These are phyloP conservation scores for Drosophila helvetica DNA, from an alignment of 2,888 invertebrate genomes.

Conservation along the genomic window DNA sequence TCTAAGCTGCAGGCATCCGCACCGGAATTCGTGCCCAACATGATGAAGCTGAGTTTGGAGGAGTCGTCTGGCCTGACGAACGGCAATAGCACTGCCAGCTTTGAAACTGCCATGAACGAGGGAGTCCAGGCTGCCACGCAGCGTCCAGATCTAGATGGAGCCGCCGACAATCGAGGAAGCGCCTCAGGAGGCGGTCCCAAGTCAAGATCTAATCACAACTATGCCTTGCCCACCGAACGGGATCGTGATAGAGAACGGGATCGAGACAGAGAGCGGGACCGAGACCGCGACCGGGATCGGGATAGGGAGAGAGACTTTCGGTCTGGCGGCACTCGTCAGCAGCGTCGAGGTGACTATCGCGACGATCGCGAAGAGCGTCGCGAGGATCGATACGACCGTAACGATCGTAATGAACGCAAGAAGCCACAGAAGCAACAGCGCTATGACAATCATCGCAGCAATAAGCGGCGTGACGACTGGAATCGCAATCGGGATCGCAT, in stretches of 20 bases:
- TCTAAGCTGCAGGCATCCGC: slow-evolving; percentile 82
- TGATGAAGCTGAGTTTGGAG: slow-evolving; percentile 72
- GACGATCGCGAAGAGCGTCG: slow-evolving; percentile 62
- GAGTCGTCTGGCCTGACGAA: slow-evolving; percentile 37
- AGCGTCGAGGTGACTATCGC: slow-evolving; percentile 50
- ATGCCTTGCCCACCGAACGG: slow-evolving; percentile 2
- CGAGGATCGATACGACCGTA: slow-evolving; percentile 64
- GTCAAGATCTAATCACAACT: slow-evolving; percentile 6
- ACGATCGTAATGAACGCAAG: slow-evolving; percentile 60
- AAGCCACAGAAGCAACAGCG: slow-evolving; percentile 81
- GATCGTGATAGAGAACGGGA: not conserved
- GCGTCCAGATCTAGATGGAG: not conserved
- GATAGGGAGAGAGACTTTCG: slow-evolving; percentile 17
- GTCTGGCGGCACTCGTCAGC: slow-evolving; percentile 23
- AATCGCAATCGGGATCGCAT: slow-evolving; percentile 82
- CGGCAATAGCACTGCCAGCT: slow-evolving; percentile 65
- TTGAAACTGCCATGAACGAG: slow-evolving; percentile 30
- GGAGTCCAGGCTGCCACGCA: not conserved
- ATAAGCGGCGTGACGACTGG: slow-evolving; percentile 83
- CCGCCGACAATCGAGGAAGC: not conserved
- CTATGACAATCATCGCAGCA: slow-evolving; percentile 82
- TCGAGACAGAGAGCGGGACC: slow-evolving; percentile 28
- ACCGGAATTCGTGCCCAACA: slow-evolving; percentile 82
- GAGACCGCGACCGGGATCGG: slow-evolving; percentile 24
- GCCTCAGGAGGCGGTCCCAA: not conserved